phyloP scores from a whole-genome alignment of 1,140 invertebrate genomes.

The Ceratina calcarata region DNA sequence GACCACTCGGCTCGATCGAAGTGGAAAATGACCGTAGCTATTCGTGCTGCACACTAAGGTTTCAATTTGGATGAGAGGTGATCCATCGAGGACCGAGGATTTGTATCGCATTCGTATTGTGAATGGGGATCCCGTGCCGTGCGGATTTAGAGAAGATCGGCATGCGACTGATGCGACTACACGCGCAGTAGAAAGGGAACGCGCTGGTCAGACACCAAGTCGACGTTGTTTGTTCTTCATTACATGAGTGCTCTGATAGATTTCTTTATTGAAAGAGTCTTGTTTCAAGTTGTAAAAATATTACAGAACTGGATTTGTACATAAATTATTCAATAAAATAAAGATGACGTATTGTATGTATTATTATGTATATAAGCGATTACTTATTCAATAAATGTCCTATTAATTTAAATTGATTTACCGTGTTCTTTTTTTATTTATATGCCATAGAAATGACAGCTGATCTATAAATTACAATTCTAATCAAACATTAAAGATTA shows the following conservation, averaged over 20 bases:
- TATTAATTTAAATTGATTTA: too few species aligned
- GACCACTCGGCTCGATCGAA: constrained; percentile 54
- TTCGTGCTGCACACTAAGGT: constrained; percentile 41
- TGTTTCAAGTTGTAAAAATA: too few species aligned
- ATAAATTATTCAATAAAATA: too few species aligned
- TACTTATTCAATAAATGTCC: too few species aligned
- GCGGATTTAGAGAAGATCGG: neutral
- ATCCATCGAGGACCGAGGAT: neutral
- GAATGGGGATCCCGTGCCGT: constrained; percentile 1
- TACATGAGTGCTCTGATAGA: neutral
- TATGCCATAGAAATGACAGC: too few species aligned
- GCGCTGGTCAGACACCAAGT: constrained; percentile 7
- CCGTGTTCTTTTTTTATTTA: too few species aligned
- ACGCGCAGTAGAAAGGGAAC: neutral
- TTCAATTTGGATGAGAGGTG: constrained; percentile 53
- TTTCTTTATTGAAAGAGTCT: neutral
- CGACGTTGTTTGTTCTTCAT: neutral
- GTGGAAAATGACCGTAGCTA: constrained; percentile 54
- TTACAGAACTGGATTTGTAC: too few species aligned
- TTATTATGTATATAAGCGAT: too few species aligned
- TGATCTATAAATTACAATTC: too few species aligned
- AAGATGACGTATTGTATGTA: too few species aligned
- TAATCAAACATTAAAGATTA: too few species aligned
- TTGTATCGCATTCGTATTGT: neutral
- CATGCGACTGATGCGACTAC: neutral